A percentile compares a stretch with the other conserved stretches of the same genome.
Evolutionary conservation across 2,888 invertebrate genomes (phyloP).

Genomic region (Argynnis bischoffii): DNA sequence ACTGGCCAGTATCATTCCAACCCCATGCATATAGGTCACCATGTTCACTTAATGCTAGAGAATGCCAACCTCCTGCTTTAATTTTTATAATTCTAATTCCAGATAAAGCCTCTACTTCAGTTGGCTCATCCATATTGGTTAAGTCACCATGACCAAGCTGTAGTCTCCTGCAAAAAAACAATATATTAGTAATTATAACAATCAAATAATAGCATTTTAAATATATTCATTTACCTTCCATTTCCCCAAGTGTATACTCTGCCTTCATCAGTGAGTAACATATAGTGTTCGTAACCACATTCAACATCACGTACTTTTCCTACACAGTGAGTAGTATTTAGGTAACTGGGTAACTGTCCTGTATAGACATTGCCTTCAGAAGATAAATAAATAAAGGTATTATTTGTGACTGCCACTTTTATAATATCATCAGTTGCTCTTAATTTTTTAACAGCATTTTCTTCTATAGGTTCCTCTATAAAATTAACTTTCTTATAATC

Average conservation of each 20-base stretch:
- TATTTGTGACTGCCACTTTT: constrained; percentile 54
- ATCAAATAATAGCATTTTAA: background rate
- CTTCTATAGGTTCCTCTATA: constrained; percentile 50
- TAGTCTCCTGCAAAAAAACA: constrained; percentile 85
- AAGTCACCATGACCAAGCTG: constrained; percentile 92
- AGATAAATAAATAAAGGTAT: constrained; percentile 58
- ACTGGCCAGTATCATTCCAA: constrained; percentile 93
- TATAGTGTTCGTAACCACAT: constrained; percentile 91
- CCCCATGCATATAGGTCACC: constrained; percentile 96
- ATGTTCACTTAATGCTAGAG: constrained; percentile 87
- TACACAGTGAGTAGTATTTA: constrained; percentile 78
- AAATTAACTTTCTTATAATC: constrained; percentile 51
- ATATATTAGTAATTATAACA: constrained; percentile 1
- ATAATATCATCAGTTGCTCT: constrained; percentile 48
- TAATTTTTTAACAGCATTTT: constrained; percentile 45
- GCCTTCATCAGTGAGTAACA: constrained; percentile 87
- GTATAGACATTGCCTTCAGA: constrained; percentile 72
- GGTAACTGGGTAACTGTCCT: constrained; percentile 82
- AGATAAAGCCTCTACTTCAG: constrained; percentile 86
- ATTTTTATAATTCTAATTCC: constrained; percentile 88
- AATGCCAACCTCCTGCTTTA: constrained; percentile 94
- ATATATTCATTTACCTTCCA: constrained; percentile 85
- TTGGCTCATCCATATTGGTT: constrained; percentile 84
- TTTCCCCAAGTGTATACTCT: constrained; percentile 91
- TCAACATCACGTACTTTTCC: constrained; percentile 84